These are phyloP conservation scores for Lacerta viridis DNA, from an alignment of 2,797 vertebrate species.

Conservation along the genomic window DNA sequence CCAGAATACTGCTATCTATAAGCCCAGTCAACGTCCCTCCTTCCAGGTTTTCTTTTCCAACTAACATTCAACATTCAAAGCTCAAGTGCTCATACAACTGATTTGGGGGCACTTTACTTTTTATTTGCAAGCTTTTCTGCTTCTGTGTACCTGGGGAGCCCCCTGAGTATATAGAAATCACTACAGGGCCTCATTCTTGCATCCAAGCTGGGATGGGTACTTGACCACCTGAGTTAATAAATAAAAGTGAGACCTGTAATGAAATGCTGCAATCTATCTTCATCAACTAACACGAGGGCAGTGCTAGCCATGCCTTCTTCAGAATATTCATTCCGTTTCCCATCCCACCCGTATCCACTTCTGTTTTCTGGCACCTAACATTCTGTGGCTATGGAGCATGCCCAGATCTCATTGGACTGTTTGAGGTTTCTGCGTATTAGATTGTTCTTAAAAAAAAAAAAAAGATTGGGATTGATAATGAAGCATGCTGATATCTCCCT, in stretches of 20 bases:
- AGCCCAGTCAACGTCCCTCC: too few relatives aligned
- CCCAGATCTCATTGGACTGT: neutral
- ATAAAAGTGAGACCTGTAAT: neutral
- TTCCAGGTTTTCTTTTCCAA: neutral
- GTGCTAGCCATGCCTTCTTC: neutral
- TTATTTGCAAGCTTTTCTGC: neutral
- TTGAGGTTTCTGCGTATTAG: neutral
- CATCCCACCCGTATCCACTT: neutral
- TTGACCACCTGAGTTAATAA: neutral
- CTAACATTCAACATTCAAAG: neutral
- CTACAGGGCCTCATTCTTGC: neutral
- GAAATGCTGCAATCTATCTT: neutral
- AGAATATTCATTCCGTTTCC: neutral
- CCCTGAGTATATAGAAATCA: neutral
- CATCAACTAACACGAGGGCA: neutral
- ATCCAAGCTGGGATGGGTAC: neutral
- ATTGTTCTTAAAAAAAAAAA: too few relatives aligned
- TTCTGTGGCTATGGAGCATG: neutral
- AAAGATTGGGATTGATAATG: too few relatives aligned
- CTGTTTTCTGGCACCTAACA: neutral
- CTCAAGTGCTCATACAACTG: neutral
- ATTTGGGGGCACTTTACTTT: neutral
- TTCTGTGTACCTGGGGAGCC: neutral
- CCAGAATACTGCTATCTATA: too few relatives aligned
- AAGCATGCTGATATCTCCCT: neutral